phyloP scores from a whole-genome alignment of 1,140 invertebrate species.

The Sycophaga agraensis region DNA sequence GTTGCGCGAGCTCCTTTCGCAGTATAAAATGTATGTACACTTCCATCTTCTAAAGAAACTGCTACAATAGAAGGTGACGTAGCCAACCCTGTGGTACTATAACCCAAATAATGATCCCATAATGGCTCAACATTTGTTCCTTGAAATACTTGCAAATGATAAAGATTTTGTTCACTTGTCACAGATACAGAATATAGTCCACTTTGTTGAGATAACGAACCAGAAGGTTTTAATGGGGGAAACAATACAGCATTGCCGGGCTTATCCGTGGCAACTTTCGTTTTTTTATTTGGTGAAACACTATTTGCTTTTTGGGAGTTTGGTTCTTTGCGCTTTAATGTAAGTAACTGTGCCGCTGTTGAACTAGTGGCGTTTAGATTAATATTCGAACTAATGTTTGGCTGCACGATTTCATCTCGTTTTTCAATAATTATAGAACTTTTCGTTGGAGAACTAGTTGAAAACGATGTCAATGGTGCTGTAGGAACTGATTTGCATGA shows the following conservation, averaged over 20 bases:
- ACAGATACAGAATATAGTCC: constrained; percentile 51
- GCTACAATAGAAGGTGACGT: constrained; percentile 59
- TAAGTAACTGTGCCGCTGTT: constrained; percentile 36
- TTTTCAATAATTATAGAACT: constrained; percentile 83
- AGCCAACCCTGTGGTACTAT: constrained; percentile 48
- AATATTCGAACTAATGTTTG: constrained; percentile 65
- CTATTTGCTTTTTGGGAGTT: constrained; percentile 31
- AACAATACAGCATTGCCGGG: constrained; percentile 38
- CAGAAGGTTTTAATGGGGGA: constrained; percentile 41
- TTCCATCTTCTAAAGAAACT: constrained; percentile 67
- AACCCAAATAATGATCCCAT: constrained; percentile 53
- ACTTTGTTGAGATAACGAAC: constrained; percentile 48
- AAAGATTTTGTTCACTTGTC: constrained; percentile 46
- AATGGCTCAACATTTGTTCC: constrained; percentile 59
- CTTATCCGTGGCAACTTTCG: constrained; percentile 42
- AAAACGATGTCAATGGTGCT: constrained; percentile 63
- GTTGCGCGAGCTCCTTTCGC: constrained; percentile 60
- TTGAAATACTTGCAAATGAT: constrained; percentile 59
- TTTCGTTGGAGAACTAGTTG: constrained; percentile 75
- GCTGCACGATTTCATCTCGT: constrained; percentile 70
- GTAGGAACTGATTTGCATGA: constrained; percentile 24
- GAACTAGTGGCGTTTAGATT: constrained; percentile 41
- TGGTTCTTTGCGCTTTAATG: constrained; percentile 49
- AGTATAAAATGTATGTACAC: constrained; percentile 65
- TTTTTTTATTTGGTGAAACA: constrained; percentile 38